Evolutionary conservation across 1,140 invertebrate species (phyloP).

Genomic region (Drosophila subobscura): DNA sequence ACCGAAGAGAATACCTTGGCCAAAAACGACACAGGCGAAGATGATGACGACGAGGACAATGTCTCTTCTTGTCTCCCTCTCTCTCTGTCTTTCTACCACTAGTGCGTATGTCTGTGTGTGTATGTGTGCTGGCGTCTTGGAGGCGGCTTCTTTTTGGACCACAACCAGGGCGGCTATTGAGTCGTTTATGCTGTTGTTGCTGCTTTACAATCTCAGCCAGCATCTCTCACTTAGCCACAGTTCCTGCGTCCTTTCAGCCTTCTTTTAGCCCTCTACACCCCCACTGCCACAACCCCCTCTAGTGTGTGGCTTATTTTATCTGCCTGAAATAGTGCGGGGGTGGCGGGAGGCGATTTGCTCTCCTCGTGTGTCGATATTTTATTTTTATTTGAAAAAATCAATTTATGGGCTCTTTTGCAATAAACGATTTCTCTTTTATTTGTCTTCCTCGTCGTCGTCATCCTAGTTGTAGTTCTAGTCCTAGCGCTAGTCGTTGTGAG

Average conservation of each 20-base stretch:
- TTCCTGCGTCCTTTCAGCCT: conserved; percentile 15
- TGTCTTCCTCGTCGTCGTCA: conserved; percentile 50
- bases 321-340: conserved; percentile 19
- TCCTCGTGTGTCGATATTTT: conserved; percentile 68
- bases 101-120: conserved; percentile 5
- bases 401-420: conserved; percentile 81
- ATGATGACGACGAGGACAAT: conserved; percentile 54
- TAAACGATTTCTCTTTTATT: conserved; percentile 82
- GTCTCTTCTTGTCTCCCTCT: conserved; percentile 25
- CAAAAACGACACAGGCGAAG: conserved; percentile 38
- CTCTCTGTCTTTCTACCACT: conserved; percentile 13
- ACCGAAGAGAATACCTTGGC: conserved; percentile 27
- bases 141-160: conserved; percentile 50
- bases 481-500: no score
- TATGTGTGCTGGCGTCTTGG: conserved; percentile 56
- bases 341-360: conserved; percentile 6
- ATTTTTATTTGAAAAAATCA: conserved; percentile 82
- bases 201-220: conserved; percentile 13
- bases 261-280: neutral
- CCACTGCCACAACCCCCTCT: conserved; percentile 19
- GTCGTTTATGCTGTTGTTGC: conserved; percentile 38
- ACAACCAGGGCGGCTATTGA: conserved; percentile 47
- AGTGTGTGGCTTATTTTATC: conserved; percentile 75
- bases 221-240: conserved; percentile 39
- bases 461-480: no score